Evolutionary conservation across 1,140 invertebrate genomes (phyloP).

Genomic region (Lucilia cuprina): DNA sequence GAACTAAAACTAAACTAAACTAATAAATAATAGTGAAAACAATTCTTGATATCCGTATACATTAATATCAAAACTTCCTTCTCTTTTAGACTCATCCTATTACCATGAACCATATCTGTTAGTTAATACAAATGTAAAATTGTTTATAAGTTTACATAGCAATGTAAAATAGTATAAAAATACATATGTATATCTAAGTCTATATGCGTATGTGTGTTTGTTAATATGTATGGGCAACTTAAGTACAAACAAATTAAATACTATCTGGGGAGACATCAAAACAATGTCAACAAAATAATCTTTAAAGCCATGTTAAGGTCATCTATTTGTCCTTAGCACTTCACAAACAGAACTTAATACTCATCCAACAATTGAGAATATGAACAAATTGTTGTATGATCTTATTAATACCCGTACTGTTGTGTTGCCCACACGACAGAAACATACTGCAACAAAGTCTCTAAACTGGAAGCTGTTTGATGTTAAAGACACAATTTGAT

Average conservation of each 20-base stretch:
- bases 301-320: background rate
- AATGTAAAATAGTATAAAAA: too few species aligned
- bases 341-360: background rate
- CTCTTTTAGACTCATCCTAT: too few species aligned
- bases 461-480: too few species aligned
- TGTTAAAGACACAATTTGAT: background rate
- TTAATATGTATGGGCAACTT: background rate
- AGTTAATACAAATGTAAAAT: too few species aligned
- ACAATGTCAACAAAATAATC: conserved; percentile 13
- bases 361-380: background rate
- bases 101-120: too few species aligned
- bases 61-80: too few species aligned
- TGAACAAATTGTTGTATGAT: background rate
- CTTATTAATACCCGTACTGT: background rate
- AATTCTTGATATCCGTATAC: too few species aligned
- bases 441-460: too few species aligned
- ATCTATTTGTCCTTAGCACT: background rate
- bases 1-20: too few species aligned
- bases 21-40: too few species aligned
- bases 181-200: background rate
- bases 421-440: too few species aligned
- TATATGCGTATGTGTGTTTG: background rate
- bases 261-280: conserved; percentile 18
- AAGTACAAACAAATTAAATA: background rate
- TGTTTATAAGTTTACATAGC: too few species aligned